Evolutionary conservation across 2,888 invertebrate species (phyloP), one percentile per base, ranked within the genome.

Genomic region (Leptarthrus brevirostris): DNA sequence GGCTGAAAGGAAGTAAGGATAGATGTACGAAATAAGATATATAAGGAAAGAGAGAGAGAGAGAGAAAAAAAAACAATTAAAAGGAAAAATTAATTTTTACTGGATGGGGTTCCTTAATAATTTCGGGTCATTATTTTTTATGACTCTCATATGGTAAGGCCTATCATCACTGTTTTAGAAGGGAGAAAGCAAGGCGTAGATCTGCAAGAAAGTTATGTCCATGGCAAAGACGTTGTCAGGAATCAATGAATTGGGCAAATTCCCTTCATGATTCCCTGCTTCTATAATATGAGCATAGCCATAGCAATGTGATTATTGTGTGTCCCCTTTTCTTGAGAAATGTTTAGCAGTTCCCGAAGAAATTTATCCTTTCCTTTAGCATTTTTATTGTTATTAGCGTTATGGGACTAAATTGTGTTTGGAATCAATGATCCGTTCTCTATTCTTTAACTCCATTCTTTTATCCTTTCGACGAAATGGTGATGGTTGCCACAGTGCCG

Each of bases 101-200:
- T 34, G 24, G 20, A 22, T 58, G 26, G 18, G 16, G 54, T 5
- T 16, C 54, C 58, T 58, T 30, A 58, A 58, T 58, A 58, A 58
- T 58, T 58, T 58, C 58, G 58, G 58, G 24, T 58, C 58, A 58
- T 58, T 58, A 58, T 58, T 58, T 58, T 58, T 58, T 58, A 58
- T 58, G 12, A 14, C 24, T 34, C 20, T 58, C 58, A 58, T 58
- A 58, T 58, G 58, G 58, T 34, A 22, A 16, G 58, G 2, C 24
- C 58, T 16, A 58, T 58, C 20, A 22, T 24, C 12, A 12, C 30
- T 30, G n/a, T n/a, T n/a, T n/a, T n/a, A n/a, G n/a, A n/a, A n/a
- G n/a, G n/a, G n/a, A n/a, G n/a, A n/a, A n/a, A 24, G 4, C 58
- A 26, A 3, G 3, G 26, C 58, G 34, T 58, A 44, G 44, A 44